A percentile compares a stretch with the other conserved stretches of the same genome.
Conservation (phyloP, 2,113 vertebrate species). For the Siphamia tubifer region DNA sequence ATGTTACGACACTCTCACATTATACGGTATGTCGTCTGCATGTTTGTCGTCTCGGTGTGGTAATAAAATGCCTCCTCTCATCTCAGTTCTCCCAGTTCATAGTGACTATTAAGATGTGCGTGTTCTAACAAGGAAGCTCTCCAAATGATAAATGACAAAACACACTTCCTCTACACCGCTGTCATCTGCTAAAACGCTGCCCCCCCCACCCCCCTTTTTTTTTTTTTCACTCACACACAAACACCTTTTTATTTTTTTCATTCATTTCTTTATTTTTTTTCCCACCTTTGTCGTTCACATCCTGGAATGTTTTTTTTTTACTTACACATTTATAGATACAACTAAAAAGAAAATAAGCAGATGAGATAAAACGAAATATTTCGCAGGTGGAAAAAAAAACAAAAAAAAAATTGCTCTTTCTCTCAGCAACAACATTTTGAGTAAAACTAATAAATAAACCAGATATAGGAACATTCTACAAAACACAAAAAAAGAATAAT, state of each 20-base stretch:
- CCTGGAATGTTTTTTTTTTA: not conserved
- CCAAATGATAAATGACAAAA: conserved; percentile 74
- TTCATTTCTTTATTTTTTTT: conserved; percentile 1
- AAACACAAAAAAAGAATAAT: not conserved
- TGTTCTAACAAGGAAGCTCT: conserved; percentile 59
- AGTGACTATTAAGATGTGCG: conserved; percentile 64
- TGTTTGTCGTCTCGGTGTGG: conserved; percentile 13
- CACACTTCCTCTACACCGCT: conserved; percentile 43
- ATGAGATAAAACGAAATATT: not conserved
- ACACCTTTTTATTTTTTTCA: not conserved
- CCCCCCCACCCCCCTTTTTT: not conserved
- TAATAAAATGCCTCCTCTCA: conserved; percentile 62
- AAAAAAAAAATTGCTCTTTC: not conserved
- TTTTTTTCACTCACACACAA: not conserved
- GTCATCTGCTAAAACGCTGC: conserved; percentile 48
- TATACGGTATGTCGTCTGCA: not conserved
- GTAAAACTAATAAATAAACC: conserved; percentile 15
- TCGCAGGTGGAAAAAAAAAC: not conserved
- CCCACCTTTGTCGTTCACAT: conserved; percentile 22
- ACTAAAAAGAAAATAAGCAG: not conserved
- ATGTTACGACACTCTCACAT: not conserved
- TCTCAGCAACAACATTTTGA: not conserved
- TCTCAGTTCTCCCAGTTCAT: conserved; percentile 35
- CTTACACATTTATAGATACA: not conserved
- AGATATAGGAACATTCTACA: not conserved